Base-by-base conservation (phyloP, 2,888 invertebrate species). In the Drosophila birchii region DNA sequence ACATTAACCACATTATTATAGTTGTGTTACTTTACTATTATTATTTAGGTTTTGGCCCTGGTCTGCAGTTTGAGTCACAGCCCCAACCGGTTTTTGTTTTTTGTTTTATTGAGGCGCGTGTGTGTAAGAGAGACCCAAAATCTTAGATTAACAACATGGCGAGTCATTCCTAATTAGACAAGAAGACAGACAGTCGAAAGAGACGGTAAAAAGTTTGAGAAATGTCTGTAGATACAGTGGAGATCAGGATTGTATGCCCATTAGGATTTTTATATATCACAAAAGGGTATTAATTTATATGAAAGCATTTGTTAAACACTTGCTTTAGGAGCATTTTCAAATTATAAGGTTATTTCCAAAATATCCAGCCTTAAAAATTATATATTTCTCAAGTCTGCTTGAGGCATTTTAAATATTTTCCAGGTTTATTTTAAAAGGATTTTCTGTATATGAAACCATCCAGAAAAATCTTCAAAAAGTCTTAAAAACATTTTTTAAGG, bases 141-240 rank as follows among this genome's bases (percentile, higher is more conserved):
- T 41, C 47, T 23, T n/a, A 26, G 49, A 70, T 26, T 39, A 62
- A 63, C 49, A 62, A 63, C 49, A 63, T 64, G 64, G 36, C 64
- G 36, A 64, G 29, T 73, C 44, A 36, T 62, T 56, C 32, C 47
- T 73, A 71, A 73, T 72, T 72, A 73, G 49, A 67, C 34, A 38
- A n/a, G 20, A 34, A 29, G 38, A 32, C 51, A 20, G 32, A 20
- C 49, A n/a, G n/a, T n/a, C n/a, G 4, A 16, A 1, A 26, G n/a
- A 47, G 64, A 34, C 4, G n/a, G 20, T 2, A 11, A 26, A 47
- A 47, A 41, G 26, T 18, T 41, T 63, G 18, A 1, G 18, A n/a
- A 32, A 34, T 16, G 18, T 8, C 8, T 34, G 51, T 20, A 8
- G 32, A 5, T 12, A 49, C 47, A 49, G 63, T 63, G 39, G 8